phyloP scores from a whole-genome alignment of 2,113 vertebrate species.

The Apteryx owenii region DNA sequence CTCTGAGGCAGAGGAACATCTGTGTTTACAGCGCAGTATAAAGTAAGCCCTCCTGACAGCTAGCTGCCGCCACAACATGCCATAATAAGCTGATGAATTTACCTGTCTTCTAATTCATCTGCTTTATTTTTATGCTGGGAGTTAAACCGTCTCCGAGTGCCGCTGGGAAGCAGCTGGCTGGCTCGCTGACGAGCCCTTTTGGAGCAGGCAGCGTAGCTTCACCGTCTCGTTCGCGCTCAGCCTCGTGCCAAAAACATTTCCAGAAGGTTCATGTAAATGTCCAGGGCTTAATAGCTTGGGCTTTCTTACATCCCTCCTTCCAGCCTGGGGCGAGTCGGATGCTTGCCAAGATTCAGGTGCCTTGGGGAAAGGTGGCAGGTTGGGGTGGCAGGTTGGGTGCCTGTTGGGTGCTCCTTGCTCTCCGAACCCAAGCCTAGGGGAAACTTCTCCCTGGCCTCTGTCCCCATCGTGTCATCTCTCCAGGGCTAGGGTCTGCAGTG shows the following conservation, averaged over 20 bases:
- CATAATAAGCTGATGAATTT: slow-evolving; percentile 36
- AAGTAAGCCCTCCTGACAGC: not conserved
- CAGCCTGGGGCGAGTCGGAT: not conserved
- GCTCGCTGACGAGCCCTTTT: not conserved
- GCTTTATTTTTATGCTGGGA: slow-evolving; percentile 57
- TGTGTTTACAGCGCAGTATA: not conserved
- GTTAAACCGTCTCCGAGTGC: slow-evolving; percentile 19
- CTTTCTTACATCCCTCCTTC: slow-evolving; percentile 1
- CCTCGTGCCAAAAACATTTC: slow-evolving; percentile 61
- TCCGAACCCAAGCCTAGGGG: fast-evolving
- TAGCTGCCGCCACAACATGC: not conserved
- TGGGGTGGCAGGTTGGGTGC: not conserved
- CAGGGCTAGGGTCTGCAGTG: not conserved
- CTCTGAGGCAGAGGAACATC: not conserved
- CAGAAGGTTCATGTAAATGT: slow-evolving; percentile 47
- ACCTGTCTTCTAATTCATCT: slow-evolving; percentile 57
- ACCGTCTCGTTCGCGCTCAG: slow-evolving; percentile 1
- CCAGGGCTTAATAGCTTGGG: slow-evolving; percentile 2
- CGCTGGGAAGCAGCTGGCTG: slow-evolving; percentile 35
- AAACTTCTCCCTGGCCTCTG: not conserved
- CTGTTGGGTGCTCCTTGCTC: not conserved
- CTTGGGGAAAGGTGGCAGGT: not conserved
- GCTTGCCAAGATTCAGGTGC: not conserved
- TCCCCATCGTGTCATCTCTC: not conserved
- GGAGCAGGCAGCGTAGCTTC: not conserved